Evolutionary conservation across 2,797 vertebrate genomes (phyloP), one percentile per base, ranked within the genome.

Genomic region (Otus scops): DNA sequence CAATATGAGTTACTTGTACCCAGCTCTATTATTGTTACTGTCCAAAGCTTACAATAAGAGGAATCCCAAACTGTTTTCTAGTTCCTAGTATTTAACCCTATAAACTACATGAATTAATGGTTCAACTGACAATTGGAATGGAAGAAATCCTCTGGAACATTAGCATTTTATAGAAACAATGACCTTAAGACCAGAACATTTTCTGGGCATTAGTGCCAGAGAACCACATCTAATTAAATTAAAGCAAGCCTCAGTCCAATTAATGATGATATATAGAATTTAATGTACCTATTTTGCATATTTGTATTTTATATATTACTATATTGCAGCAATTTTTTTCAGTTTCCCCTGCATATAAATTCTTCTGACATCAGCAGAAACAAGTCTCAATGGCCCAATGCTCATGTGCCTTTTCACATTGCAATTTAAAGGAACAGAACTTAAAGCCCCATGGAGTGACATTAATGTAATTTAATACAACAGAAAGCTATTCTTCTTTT

Each of bases 331-430:
- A 82, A 21, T 67, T 57, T 83, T 53, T 53, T 84, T 78, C 39
- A 6, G 1, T 84, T 80, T 64, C 14, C 5, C 2, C 23, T 30
- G 11, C 32, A 53, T 39, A 51, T 26, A 83, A 83, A 89, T 77
- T 79, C 7, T 82, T 96, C 51, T 85, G 50, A 92, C 67, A 93
- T 93, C 57, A 84, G 61, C 79, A 95, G 70, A 90, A 92, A 51
- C 18, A 87, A 82, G 22, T 82, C 75, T 92, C 80, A 82, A 8
- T 41, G 67, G 57, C 50, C 59, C 56, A 56, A 23, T 47, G 51
- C 5, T 75, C 41, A 21, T 50, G 16, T 89, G 70, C 34, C n/a
- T 68, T 89, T 80, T 59, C 64, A 51, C 21, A 84, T 8, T 3
- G 4, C 20, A 69, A 74, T 89, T 78, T 91, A 93, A 95, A 95